Percentiles rank a stretch among this genome's conserved stretches.
Conservation (phyloP, 2,113 vertebrate species). For the Gasterosteus nipponicus region DNA sequence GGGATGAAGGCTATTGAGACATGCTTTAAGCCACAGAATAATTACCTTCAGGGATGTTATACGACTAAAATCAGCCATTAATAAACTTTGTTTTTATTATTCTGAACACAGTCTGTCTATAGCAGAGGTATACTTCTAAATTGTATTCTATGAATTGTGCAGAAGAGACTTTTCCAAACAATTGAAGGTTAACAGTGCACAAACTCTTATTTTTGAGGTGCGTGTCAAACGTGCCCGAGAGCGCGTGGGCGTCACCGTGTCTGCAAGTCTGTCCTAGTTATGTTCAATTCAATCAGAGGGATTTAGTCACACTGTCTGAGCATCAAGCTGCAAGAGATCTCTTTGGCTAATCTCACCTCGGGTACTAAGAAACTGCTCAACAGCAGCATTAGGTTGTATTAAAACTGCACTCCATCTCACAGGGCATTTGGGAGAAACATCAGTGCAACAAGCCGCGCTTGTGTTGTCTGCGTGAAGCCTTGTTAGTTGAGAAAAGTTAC, state of each 20-base stretch:
- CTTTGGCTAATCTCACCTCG: constrained; percentile 55
- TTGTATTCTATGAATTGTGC: neutral
- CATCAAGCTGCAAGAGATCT: constrained; percentile 60
- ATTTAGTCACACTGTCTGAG: constrained; percentile 71
- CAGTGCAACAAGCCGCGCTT: neutral
- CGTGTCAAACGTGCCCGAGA: constrained; percentile 35
- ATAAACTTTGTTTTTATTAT: neutral
- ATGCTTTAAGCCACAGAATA: constrained; percentile 38
- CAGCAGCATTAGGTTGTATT: constrained; percentile 25
- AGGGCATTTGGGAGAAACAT: neutral
- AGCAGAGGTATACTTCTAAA: neutral
- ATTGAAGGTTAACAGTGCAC: neutral
- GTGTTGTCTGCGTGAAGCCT: neutral
- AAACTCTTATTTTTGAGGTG: neutral
- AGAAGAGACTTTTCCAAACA: neutral
- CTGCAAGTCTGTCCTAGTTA: constrained; percentile 73
- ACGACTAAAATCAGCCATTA: neutral
- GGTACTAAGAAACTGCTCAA: constrained; percentile 30
- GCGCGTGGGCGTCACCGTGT: constrained; percentile 14
- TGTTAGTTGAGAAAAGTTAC: neutral
- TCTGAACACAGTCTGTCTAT: neutral
- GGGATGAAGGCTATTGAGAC: neutral
- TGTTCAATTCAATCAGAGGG: constrained; percentile 79
- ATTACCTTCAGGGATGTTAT: constrained; percentile 18
- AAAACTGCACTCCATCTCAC: constrained; percentile 13